Conservation (phyloP, 2,888 invertebrate species). For the Phaedon cochleariae region DNA sequence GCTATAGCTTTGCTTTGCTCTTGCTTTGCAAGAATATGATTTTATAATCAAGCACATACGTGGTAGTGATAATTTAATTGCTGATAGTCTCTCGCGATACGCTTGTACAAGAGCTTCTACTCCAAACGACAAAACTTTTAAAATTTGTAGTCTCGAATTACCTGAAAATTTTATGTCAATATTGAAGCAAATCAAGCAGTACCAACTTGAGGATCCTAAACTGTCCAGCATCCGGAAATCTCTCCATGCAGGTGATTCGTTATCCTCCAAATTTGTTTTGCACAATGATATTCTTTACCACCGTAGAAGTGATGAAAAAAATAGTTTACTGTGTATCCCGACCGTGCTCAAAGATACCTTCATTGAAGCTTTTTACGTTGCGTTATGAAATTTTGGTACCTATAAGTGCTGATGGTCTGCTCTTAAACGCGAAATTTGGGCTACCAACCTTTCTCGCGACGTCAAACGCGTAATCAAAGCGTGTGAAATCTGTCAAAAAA, state of each 20-base stretch:
- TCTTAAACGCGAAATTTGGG: conserved; percentile 18
- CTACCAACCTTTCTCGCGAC: not conserved
- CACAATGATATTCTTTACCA: conserved; percentile 12
- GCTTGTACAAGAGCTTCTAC: conserved; percentile 22
- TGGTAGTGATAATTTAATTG: conserved; percentile 44
- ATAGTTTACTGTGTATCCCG: conserved; percentile 14
- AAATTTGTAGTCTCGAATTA: not conserved
- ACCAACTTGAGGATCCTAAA: conserved; percentile 10
- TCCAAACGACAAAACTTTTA: conserved; percentile 18
- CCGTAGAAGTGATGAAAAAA: not conserved
- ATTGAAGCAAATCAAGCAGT: not conserved
- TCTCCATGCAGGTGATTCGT: not conserved
- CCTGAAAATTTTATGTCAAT: not conserved
- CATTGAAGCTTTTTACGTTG: conserved; percentile 12
- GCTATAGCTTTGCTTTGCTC: too few relatives aligned
- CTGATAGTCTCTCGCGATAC: conserved; percentile 47
- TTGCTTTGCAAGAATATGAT: conserved; percentile 43
- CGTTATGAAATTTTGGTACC: conserved; percentile 16
- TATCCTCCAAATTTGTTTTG: not conserved
- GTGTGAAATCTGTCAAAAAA: conserved; percentile 4
- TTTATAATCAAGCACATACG: conserved; percentile 40
- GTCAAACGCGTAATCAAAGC: not conserved
- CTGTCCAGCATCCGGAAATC: conserved; percentile 3
- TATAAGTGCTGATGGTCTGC: conserved; percentile 9
- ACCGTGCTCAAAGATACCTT: not conserved